Evolutionary conservation across 2,113 vertebrate genomes (phyloP).

Genomic region (Uria aalge): DNA sequence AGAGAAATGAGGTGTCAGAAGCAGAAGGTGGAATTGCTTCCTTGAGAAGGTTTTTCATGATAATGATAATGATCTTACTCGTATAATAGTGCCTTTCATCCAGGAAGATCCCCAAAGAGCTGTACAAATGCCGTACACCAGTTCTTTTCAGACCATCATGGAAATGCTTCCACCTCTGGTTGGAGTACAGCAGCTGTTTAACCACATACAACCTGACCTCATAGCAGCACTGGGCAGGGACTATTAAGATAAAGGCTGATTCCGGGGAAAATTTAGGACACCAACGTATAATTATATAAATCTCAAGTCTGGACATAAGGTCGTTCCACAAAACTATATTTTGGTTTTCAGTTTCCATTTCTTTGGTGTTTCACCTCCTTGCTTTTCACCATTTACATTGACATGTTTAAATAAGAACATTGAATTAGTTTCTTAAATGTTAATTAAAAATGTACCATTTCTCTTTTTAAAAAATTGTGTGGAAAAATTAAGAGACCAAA

Average conservation of each 20-base stretch:
- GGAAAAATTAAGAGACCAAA: neutral
- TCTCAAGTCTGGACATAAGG: neutral
- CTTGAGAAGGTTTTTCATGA: conserved; percentile 74
- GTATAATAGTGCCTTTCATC: conserved; percentile 70
- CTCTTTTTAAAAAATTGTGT: neutral
- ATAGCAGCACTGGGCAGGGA: neutral
- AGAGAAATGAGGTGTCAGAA: conserved; percentile 73
- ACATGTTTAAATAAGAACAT: neutral
- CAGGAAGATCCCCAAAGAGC: conserved; percentile 65
- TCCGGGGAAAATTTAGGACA: neutral
- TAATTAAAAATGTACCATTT: neutral
- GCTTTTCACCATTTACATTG: neutral
- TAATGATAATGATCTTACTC: conserved; percentile 72
- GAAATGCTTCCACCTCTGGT: conserved; percentile 53
- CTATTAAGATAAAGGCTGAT: neutral
- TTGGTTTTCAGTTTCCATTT: neutral
- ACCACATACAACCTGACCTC: conserved; percentile 12
- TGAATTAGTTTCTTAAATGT: neutral
- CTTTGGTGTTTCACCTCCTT: neutral
- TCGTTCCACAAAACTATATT: neutral
- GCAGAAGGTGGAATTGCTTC: conserved; percentile 70
- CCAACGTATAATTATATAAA: neutral
- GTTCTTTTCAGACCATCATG: conserved; percentile 63
- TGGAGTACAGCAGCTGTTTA: conserved; percentile 22
- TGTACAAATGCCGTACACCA: conserved; percentile 33